Base-by-base conservation (phyloP, 2,113 vertebrate species). In the Sprattus sprattus region DNA sequence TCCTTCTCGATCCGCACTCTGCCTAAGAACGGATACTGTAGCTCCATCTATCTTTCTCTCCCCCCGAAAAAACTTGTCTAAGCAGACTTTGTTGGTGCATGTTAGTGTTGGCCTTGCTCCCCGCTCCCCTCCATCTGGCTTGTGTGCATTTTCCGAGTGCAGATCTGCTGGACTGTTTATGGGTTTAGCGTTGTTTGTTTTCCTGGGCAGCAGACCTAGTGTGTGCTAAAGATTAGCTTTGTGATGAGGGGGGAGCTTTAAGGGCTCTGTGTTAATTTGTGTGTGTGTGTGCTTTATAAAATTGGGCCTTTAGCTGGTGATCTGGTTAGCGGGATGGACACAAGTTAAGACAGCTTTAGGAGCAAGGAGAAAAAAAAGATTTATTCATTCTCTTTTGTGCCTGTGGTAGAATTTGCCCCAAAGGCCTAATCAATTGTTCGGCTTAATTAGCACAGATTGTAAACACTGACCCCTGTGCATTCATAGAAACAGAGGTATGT, bases 291-390 rank as follows among this genome's bases (percentile, higher is more conserved):
- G 44, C 81, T 3, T 44, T 9, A 16, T 81, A 82, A 90, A 90
- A 45, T 87, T 84, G 49, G 22, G 32, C 84, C 87, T 92, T 86
- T 88, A 86, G 39, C 82, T 85, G 75, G 16, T 94, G 92, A 94
- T 93, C 91, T 92, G 84, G 91, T 92, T 93, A 94, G 91, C 88
- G 86, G 91, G 90, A 85, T 91, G 90, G 91, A 91, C 90, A 89
- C 91, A 83, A 91, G 50, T 94, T 92, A 86, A 83, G 75, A 88
- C 81, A 28, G 60, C 25, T 67, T 8, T 67, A n/a, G 28, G 67
- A 9, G 39, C 1, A 15, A 32, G 28, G 25, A 11, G 28, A 28
- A 11, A 11, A 10, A 28, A 15, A 2, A 13, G 25, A 75, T 32
- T 15, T 28, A 28, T 75, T 28, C 10, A 71, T 71, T 25, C 64